phyloP scores from a whole-genome alignment of 2,888 invertebrate genomes.

The Caenorhabditis panamensis region DNA sequence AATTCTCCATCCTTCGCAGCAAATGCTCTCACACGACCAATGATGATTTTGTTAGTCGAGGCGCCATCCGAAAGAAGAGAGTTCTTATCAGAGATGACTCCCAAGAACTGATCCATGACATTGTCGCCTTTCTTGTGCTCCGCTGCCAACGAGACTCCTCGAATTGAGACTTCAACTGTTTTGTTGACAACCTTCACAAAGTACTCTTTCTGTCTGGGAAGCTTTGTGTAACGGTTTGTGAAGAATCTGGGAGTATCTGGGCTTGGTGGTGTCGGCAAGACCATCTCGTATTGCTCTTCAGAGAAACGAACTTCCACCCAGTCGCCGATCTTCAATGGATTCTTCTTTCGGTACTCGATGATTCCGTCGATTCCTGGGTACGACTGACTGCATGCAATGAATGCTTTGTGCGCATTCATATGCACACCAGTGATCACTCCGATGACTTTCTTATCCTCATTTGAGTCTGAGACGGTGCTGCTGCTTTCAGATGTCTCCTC shows the following conservation, averaged over 20 bases:
- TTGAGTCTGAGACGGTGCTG: too few relatives aligned
- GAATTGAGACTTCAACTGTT: conserved; percentile 16
- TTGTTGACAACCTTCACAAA: not conserved
- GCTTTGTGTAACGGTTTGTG: not conserved
- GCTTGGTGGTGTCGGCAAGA: conserved; percentile 16
- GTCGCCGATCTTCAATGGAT: conserved; percentile 17
- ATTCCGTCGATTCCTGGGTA: conserved; percentile 23
- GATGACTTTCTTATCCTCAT: not conserved
- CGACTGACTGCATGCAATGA: conserved; percentile 15
- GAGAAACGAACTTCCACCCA: conserved; percentile 8
- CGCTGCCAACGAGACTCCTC: not conserved
- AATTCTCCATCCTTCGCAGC: not conserved
- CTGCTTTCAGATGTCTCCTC: not conserved
- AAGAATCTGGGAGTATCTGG: conserved; percentile 6
- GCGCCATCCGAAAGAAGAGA: not conserved
- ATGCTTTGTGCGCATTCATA: not conserved
- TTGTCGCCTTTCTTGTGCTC: conserved; percentile 9
- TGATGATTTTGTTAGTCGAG: too few relatives aligned
- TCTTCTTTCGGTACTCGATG: not conserved
- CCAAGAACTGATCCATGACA: conserved; percentile 23
- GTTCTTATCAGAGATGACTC: conserved; percentile 2
- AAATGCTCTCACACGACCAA: not conserved
- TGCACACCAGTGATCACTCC: conserved; percentile 21
- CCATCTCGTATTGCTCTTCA: not conserved
- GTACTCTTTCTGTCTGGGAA: not conserved